Evolutionary conservation across 2,113 vertebrate species (phyloP), one percentile per base, ranked within the genome.

Genomic region (Alethe diademata): DNA sequence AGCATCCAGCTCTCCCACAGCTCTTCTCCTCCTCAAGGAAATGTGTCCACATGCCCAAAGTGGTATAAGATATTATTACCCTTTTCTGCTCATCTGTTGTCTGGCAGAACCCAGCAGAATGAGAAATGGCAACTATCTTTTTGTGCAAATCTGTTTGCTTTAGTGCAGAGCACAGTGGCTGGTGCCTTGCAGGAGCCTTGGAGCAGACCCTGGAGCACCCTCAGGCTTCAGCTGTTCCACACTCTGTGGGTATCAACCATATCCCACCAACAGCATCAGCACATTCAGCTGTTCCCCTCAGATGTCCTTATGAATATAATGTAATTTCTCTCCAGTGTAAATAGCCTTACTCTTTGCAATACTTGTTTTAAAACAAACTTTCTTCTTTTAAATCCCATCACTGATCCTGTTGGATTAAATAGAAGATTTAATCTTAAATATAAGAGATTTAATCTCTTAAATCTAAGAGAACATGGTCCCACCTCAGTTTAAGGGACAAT

Each of bases 271-370:
- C 40, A 86, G 70, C 7, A 53, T 19, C 4, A 0, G 23, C 62
- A 40, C 4, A 0, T 17, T 28, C 60, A 11, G n/a, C 51, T 45
- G 5, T 3, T 50, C 53, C 45, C 5, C 1, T 42, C 8, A 23
- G n/a, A 43, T 4, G 17, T 35, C 36, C 57, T 48, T 31, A n/a
- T 31, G 75, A 26, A 58, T 17, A 4, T 2, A 42, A 23, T 7
- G 19, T 28, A 15, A 60, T 54, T 54, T 53, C 28, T 25, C 75
- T 16, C 3, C 5, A 31, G 54, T 0, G 20, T 8, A 48, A 47
- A 43, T 9, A 19, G 15, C 45, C 19, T 87, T 36, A 40, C 29
- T 83, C 17, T 65, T 15, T 29, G 28, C 8, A 74, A 48, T 4
- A 11, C 22, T 19, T 17, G 19, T 4, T 91, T 95, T 35, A 35